Evolutionary conservation across 2,888 invertebrate species (phyloP), one percentile per base, ranked within the genome.

Genomic region (Caenorhabditis doughertyi): DNA sequence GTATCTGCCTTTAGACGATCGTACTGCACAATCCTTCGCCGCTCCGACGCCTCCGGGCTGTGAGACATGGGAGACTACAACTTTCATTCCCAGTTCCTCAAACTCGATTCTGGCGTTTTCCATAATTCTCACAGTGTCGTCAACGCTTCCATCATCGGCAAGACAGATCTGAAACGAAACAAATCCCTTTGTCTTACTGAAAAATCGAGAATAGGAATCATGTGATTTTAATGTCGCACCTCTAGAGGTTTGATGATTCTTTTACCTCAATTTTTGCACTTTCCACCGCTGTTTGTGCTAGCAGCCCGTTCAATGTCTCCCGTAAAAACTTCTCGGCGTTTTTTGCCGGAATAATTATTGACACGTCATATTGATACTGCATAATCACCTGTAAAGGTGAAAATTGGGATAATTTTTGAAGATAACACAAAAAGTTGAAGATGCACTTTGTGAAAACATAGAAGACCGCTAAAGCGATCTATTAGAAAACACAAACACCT

Each of bases 1-100:
- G 92, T 93, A 95, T 71, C 93, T 89, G 1, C 95, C 95, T 51
- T 88, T 92, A 84, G 95, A 95, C 70, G 94, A 93, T 67, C 51
- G 11, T 0, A 86, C 83, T 0, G 89, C 89, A 13, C 76, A 68
- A 65, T 90, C 89, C 60, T 90, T 90, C 1, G 89, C 89, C 42
- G 80, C 88, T 3, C 89, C 90, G 18, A 89, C 90, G 16, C 87
- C 89, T 53, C 84, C 76, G 4, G 87, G 84, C 23, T 39, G 44
- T 9, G 23, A 42, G 27, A 83, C 84, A n/a, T 72, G 27, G 2
- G 56, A 67, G 0, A 62, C 25, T 3, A 68, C 55, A 21, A 88
- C 83, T 13, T 67, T 58, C 44, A 89, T 85, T 25, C 76, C 71
- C 2, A 25, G 64, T 13, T 65, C 79, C 18, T 70, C 56, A 72